phyloP scores from a whole-genome alignment of 2,113 vertebrate genomes.

The Chlorodrepanis virens region DNA sequence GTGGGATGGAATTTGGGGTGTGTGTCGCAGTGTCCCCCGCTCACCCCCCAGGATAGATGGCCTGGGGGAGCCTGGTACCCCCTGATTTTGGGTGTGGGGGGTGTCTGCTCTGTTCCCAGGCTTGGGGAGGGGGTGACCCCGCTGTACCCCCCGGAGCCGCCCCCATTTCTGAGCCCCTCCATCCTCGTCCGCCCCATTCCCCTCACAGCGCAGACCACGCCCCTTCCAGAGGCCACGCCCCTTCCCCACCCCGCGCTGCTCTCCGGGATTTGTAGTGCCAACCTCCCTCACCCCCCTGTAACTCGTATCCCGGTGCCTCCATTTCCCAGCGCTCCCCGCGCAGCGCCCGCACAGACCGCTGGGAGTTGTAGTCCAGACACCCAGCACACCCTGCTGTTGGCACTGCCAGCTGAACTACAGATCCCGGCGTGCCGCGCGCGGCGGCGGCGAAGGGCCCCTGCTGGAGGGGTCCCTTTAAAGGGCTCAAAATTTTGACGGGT shows the following conservation, averaged over 20 bases:
- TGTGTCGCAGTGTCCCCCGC: fast-evolving
- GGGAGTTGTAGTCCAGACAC: not conserved
- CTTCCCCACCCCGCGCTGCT: not conserved
- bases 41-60: too few species aligned
- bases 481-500: too few species aligned
- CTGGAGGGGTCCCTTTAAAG: too few species aligned
- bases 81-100: not conserved
- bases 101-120: not conserved
- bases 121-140: not conserved
- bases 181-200: not conserved
- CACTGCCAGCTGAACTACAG: not conserved
- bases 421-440: not conserved
- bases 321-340: not conserved
- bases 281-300: fast-evolving
- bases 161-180: not conserved
- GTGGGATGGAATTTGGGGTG: not conserved
- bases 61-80: too few species aligned
- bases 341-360: fast-evolving
- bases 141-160: not conserved
- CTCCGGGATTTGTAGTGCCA: not conserved
- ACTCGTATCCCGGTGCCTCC: not conserved
- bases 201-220: not conserved
- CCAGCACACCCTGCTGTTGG: fast-evolving
- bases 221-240: not conserved
- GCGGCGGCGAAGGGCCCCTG: too few species aligned